Evolutionary conservation across 2,888 invertebrate species (phyloP).

Genomic region (Drosophila crucigera): DNA sequence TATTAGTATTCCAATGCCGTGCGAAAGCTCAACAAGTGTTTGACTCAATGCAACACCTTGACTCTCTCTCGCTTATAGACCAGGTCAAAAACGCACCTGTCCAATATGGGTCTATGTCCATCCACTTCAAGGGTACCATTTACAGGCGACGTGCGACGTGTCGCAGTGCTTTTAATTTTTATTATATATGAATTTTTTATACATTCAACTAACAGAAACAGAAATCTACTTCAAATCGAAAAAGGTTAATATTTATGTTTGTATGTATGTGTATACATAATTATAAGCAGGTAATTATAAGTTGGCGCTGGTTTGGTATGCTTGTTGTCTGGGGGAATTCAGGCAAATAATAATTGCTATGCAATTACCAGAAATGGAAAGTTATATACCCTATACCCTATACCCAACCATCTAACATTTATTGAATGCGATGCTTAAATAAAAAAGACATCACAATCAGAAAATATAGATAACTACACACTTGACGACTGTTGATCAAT

Average conservation of each 20-base stretch:
- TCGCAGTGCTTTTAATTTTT: background rate
- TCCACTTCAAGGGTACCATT: background rate
- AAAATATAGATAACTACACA: background rate
- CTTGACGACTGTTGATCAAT: background rate
- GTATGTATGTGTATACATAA: background rate
- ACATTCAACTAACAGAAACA: conserved; percentile 7
- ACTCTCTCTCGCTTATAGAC: background rate
- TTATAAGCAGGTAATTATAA: background rate
- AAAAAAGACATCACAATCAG: background rate
- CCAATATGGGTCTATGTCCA: background rate
- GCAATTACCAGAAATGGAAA: conserved; percentile 39
- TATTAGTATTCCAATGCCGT: background rate
- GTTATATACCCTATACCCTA: conserved; percentile 11
- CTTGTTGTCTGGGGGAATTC: background rate
- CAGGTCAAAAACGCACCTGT: conserved; percentile 30
- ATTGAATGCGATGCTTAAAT: background rate
- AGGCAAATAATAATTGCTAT: conserved; percentile 39
- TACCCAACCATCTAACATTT: background rate
- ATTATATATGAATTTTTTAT: background rate
- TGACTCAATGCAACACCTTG: conserved; percentile 4
- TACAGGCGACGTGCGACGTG: background rate
- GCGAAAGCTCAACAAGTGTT: conserved; percentile 41
- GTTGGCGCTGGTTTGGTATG: background rate
- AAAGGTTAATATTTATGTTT: background rate
- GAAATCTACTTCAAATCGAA: conserved; percentile 9